phyloP scores from a whole-genome alignment of 2,113 vertebrate genomes.

The Phalacrocorax brasilianus region DNA sequence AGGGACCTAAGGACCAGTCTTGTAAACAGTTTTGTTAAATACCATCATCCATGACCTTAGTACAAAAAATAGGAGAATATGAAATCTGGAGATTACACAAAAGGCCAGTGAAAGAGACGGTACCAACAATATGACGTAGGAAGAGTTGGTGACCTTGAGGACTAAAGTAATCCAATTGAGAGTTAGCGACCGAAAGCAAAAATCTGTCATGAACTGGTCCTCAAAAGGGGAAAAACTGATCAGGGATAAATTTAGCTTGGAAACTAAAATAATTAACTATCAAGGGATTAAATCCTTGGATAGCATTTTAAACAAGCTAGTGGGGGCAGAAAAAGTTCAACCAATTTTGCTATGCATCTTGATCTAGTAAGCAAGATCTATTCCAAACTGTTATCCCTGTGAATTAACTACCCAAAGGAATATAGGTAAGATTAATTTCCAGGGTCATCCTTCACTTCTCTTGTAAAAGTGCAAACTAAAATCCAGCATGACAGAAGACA shows the following conservation, averaged over 20 bases:
- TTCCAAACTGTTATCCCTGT: background rate
- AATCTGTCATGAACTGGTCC: background rate
- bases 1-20: background rate
- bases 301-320: background rate
- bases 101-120: background rate
- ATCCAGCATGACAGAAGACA: background rate
- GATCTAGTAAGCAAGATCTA: background rate
- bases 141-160: background rate
- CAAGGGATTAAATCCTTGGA: background rate
- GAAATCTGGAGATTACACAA: background rate
- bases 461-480: background rate
- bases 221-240: background rate
- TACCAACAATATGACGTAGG: background rate
- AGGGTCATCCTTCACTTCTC: background rate
- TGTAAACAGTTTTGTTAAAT: constrained; percentile 13
- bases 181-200: background rate
- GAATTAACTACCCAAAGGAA: background rate
- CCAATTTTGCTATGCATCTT: background rate
- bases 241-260: background rate
- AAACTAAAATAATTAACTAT: background rate
- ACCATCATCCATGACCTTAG: background rate
- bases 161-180: background rate
- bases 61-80: background rate
- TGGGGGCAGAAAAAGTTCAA: background rate
- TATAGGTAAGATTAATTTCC: background rate